Evolutionary conservation across 2,888 invertebrate genomes (phyloP).

Genomic region (Brassicogethes aeneus): DNA sequence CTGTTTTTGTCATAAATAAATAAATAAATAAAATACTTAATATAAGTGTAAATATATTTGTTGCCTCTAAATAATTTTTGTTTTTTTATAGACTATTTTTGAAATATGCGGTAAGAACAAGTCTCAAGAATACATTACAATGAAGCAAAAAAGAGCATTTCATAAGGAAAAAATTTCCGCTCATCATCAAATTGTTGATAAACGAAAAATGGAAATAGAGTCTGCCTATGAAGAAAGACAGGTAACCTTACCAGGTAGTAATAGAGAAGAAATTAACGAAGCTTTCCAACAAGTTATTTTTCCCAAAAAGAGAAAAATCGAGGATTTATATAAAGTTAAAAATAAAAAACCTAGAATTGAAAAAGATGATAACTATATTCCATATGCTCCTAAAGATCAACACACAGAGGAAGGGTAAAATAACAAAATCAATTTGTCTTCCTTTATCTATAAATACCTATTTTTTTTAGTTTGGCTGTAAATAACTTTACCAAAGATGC

Average conservation of each 20-base stretch:
- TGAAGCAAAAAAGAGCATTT: slow-evolving; percentile 78
- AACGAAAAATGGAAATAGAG: slow-evolving; percentile 32
- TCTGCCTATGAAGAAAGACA: slow-evolving; percentile 12
- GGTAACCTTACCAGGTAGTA: slow-evolving; percentile 36
- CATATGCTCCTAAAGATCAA: slow-evolving; percentile 75
- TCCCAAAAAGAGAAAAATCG: slow-evolving; percentile 49
- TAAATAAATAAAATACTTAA: no score
- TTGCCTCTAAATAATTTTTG: no score
- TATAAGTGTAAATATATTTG: no score
- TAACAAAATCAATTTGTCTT: neutral
- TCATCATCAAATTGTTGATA: slow-evolving; percentile 39
- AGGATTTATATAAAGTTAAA: slow-evolving; percentile 49
- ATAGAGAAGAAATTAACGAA: slow-evolving; percentile 46
- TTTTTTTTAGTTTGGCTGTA: slow-evolving; percentile 54
- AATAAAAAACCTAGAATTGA: slow-evolving; percentile 45
- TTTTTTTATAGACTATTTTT: slow-evolving; percentile 73
- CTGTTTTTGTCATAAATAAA: no score
- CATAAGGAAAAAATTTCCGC: slow-evolving; percentile 52
- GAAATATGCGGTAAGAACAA: slow-evolving; percentile 79
- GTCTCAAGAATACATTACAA: slow-evolving; percentile 67
- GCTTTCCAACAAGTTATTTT: slow-evolving; percentile 48
- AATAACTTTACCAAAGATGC: slow-evolving; percentile 75
- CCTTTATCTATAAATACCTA: neutral
- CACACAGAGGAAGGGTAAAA: slow-evolving; percentile 73
- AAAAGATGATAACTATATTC: slow-evolving; percentile 79